phyloP scores from a whole-genome alignment of 2,113 vertebrate genomes.

The Struthidea cinerea region DNA sequence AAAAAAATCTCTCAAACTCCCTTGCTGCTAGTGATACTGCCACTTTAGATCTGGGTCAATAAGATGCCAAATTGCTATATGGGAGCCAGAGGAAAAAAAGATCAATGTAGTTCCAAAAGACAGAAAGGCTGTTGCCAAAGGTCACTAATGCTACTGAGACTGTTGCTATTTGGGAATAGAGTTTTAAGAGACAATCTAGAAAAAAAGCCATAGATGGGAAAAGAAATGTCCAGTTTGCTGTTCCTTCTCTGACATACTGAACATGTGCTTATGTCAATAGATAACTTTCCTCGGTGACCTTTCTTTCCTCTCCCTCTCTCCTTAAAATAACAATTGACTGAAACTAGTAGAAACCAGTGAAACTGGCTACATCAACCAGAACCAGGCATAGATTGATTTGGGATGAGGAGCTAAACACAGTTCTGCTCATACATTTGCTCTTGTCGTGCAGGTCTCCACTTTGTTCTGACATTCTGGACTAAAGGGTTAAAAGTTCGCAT shows the following conservation, averaged over 20 bases:
- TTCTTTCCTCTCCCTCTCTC: not conserved
- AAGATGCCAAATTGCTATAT: not conserved
- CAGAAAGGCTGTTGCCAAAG: conserved; percentile 3
- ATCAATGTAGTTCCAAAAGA: not conserved
- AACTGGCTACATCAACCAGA: not conserved
- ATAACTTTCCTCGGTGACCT: not conserved
- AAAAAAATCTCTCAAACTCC: conserved; percentile 23
- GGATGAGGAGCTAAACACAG: not conserved
- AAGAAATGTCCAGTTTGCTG: not conserved
- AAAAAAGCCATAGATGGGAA: not conserved
- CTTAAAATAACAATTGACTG: not conserved
- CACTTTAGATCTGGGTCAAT: conserved; percentile 2
- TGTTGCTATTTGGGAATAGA: conserved; percentile 16
- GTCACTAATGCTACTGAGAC: not conserved
- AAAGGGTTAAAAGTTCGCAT: not conserved
- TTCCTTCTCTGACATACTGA: not conserved
- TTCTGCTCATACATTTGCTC: not conserved
- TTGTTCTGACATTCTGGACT: not conserved
- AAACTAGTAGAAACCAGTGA: not conserved
- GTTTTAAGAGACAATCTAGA: not conserved
- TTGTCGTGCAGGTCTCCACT: not conserved
- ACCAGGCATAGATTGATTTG: not conserved
- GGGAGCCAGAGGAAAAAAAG: not conserved
- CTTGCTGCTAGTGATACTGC: not conserved
- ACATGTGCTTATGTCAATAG: not conserved